phyloP scores from a whole-genome alignment of 2,113 vertebrate genomes.

The Platichthys stellatus region DNA sequence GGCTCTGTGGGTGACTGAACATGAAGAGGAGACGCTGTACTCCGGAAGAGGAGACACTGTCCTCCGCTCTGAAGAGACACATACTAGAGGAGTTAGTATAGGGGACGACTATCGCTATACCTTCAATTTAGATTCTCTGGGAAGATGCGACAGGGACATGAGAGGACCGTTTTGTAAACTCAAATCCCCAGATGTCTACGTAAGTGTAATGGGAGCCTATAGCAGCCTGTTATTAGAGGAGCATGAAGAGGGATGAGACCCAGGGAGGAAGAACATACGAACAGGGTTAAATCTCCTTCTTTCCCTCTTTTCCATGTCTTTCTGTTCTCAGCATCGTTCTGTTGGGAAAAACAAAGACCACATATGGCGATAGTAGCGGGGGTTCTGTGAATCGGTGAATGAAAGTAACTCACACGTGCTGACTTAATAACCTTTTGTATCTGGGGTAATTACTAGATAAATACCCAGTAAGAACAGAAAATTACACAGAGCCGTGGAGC shows the following conservation, averaged over 20 bases:
- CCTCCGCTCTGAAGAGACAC: slow-evolving; percentile 1
- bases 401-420: too few species aligned
- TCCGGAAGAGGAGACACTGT: slow-evolving; percentile 21
- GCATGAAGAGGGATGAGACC: slow-evolving; percentile 67
- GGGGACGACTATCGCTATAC: slow-evolving; percentile 56
- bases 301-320: neutral
- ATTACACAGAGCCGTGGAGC: neutral
- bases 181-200: slow-evolving; percentile 57
- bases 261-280: slow-evolving; percentile 8
- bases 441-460: neutral
- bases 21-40: slow-evolving; percentile 9
- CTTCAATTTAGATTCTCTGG: slow-evolving; percentile 51
- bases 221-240: slow-evolving; percentile 53
- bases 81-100: slow-evolving; percentile 17
- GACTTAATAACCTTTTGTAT: too few species aligned
- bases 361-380: neutral
- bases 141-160: slow-evolving; percentile 36
- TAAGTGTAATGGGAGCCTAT: slow-evolving; percentile 70
- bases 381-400: neutral
- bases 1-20: slow-evolving; percentile 42
- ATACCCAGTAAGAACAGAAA: slow-evolving; percentile 2
- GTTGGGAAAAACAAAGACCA: neutral
- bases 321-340: neutral
- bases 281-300: slow-evolving; percentile 2
- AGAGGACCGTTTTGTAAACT: slow-evolving; percentile 55